Evolutionary conservation across 1,140 invertebrate genomes (phyloP).

Genomic region (Akabosia matsudoensis): DNA sequence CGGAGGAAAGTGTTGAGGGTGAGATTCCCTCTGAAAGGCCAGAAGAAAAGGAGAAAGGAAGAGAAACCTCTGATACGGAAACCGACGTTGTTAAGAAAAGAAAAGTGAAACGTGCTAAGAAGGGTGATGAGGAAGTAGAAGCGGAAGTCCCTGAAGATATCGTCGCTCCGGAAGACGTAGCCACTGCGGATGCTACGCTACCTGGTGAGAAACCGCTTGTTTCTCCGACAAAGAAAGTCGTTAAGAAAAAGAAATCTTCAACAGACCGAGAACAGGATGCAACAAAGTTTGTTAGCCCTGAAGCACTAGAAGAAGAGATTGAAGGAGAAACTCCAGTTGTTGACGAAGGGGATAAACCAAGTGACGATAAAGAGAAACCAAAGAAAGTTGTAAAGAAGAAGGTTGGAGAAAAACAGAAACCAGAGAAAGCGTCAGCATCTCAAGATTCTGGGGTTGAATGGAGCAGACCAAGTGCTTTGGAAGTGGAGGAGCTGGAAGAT

Average conservation of each 20-base stretch:
- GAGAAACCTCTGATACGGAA: background rate
- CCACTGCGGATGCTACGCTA: background rate
- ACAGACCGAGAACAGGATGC: background rate
- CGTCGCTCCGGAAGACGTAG: background rate
- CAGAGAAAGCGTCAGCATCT: background rate
- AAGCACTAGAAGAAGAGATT: background rate
- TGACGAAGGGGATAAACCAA: background rate
- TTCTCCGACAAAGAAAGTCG: background rate
- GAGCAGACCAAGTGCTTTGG: background rate
- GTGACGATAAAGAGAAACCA: background rate
- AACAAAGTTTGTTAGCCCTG: background rate
- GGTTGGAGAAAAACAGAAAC: background rate
- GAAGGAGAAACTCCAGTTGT: background rate
- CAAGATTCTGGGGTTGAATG: constrained; percentile 23
- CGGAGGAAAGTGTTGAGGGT: constrained; percentile 53
- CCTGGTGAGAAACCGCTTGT: background rate
- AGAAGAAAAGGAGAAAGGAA: background rate
- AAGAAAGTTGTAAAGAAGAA: background rate
- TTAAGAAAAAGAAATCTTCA: background rate
- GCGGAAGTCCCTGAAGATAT: constrained; percentile 20
- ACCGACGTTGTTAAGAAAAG: background rate
- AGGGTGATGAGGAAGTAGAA: constrained; percentile 53
- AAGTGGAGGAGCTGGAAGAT: background rate
- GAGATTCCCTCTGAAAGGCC: constrained; percentile 31
- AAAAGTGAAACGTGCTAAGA: constrained; percentile 36